Conservation (phyloP, 2,888 invertebrate species). For the Thera britannica region DNA sequence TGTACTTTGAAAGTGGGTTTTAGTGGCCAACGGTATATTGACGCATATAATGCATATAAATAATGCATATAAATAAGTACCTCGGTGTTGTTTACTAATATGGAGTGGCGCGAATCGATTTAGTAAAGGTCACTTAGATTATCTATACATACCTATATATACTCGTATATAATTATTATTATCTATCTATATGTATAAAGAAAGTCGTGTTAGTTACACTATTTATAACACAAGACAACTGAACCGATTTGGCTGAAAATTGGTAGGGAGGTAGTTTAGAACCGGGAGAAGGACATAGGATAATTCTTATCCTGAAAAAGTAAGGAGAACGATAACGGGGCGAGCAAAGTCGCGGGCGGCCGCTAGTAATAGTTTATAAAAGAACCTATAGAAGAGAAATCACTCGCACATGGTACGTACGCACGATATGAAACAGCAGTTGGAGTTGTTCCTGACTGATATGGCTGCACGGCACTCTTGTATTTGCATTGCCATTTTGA, state of each 20-base stretch:
- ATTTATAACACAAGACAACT: too few species aligned
- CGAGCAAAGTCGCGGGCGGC: too few species aligned
- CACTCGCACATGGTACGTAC: not conserved
- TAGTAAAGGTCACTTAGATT: constrained; percentile 10
- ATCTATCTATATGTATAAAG: too few species aligned
- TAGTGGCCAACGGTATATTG: not conserved
- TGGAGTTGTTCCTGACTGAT: constrained; percentile 15
- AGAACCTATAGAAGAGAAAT: constrained; percentile 7
- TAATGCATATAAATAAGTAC: not conserved
- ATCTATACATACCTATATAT: not conserved
- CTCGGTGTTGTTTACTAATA: constrained; percentile 18
- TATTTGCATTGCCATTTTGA: constrained; percentile 23
- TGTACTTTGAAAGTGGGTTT: constrained; percentile 7
- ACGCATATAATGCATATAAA: too few species aligned
- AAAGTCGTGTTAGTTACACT: too few species aligned
- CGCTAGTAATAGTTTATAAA: too few species aligned
- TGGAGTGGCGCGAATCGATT: constrained; percentile 14
- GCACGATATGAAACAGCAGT: constrained; percentile 21
- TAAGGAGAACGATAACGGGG: too few species aligned
- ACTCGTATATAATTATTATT: too few species aligned
- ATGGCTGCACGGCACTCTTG: constrained; percentile 1
- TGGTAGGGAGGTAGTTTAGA: too few species aligned
- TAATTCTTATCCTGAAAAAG: too few species aligned
- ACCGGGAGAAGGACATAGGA: too few species aligned
- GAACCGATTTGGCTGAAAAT: too few species aligned